A percentile compares a stretch with the other conserved stretches of the same genome.
These are phyloP conservation scores for Cebus imitator DNA, from an alignment of 2,113 vertebrate species.

Conservation along the genomic window DNA sequence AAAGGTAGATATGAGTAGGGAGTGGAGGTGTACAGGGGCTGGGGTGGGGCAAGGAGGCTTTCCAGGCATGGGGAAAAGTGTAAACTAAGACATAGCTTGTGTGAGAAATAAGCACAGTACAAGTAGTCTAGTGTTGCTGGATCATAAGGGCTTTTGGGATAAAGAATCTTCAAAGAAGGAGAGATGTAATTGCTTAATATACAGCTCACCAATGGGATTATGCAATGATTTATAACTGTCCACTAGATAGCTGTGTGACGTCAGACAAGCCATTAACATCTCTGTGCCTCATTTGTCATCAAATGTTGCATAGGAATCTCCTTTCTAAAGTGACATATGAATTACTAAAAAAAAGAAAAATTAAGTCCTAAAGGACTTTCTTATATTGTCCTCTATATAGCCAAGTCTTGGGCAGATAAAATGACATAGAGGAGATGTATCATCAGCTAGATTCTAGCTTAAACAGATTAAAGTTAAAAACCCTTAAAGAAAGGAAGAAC, in stretches of 20 bases:
- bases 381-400: background rate
- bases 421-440: background rate
- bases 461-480: background rate
- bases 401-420: background rate
- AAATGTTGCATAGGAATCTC: conserved; percentile 15
- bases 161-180: conserved; percentile 5
- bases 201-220: background rate
- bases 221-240: conserved; percentile 38
- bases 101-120: background rate
- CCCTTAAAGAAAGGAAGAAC: background rate
- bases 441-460: background rate
- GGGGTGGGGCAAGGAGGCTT: background rate
- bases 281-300: conserved; percentile 41
- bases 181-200: background rate
- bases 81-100: background rate
- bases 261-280: conserved; percentile 9
- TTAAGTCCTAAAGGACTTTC: background rate
- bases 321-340: background rate
- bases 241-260: conserved; percentile 26
- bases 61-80: background rate
- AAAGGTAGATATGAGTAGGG: background rate
- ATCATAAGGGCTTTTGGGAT: background rate
- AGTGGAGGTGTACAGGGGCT: background rate
- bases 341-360: background rate
- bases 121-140: background rate